Evolutionary conservation across 2,797 vertebrate genomes (phyloP).

Genomic region (Basileuterus tristriatus): DNA sequence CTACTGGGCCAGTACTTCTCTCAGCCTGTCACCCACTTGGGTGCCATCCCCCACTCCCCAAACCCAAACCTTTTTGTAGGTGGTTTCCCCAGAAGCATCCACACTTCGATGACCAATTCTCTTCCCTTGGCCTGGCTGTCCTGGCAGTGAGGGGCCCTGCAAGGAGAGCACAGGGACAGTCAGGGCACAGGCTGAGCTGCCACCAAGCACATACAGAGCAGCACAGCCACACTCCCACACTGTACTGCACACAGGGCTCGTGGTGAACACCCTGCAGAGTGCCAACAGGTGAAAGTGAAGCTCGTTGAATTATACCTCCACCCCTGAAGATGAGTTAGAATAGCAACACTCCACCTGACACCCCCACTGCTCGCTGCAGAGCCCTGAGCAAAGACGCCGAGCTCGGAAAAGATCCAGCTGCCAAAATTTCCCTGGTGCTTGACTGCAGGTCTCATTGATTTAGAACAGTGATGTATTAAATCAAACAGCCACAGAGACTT

Average conservation of each 20-base stretch:
- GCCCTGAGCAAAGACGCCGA: background rate
- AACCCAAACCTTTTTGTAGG: slow-evolving; percentile 92
- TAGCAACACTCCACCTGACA: background rate
- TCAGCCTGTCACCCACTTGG: background rate
- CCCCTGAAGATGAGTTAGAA: background rate
- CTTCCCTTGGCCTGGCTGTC: slow-evolving; percentile 86
- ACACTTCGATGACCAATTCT: slow-evolving; percentile 95
- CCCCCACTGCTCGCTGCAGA: background rate
- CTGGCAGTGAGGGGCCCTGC: slow-evolving; percentile 84
- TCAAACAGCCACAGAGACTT: background rate
- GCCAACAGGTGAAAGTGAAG: background rate
- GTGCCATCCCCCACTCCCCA: background rate
- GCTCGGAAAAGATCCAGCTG: background rate
- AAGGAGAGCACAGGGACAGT: background rate
- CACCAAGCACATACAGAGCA: background rate
- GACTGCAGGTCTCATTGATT: background rate
- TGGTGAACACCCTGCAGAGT: background rate
- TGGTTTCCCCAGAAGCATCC: slow-evolving; percentile 96
- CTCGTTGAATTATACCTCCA: background rate
- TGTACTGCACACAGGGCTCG: background rate
- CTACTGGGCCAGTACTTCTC: background rate
- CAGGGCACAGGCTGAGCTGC: background rate
- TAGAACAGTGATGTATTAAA: background rate
- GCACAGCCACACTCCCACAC: background rate
- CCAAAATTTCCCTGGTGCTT: background rate